phyloP scores from a whole-genome alignment of 2,113 vertebrate genomes.

The Mystacornis crossleyi region DNA sequence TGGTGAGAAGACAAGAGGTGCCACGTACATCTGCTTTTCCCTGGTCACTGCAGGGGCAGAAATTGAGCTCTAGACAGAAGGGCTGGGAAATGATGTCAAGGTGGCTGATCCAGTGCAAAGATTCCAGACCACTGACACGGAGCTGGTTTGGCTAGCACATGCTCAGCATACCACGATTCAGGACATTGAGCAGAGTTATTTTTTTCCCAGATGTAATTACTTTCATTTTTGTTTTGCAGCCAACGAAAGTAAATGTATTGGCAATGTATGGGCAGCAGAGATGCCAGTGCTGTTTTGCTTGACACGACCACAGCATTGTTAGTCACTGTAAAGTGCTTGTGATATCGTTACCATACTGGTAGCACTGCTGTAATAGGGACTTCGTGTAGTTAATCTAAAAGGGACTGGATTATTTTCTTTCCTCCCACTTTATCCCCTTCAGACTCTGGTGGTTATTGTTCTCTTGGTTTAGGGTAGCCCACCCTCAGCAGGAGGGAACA shows the following conservation, averaged over 20 bases:
- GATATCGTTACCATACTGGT: background rate
- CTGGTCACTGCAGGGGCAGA: background rate
- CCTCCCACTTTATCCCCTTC: background rate
- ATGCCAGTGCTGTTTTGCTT: background rate
- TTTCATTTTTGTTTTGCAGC: background rate
- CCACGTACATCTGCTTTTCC: background rate
- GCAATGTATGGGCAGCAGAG: background rate
- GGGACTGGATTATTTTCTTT: background rate
- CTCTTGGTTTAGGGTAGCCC: background rate
- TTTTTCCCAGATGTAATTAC: background rate
- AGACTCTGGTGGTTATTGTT: background rate
- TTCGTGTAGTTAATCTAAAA: constrained; percentile 4
- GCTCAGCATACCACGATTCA: background rate
- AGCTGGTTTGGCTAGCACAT: background rate
- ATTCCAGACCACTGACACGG: background rate
- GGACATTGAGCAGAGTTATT: background rate
- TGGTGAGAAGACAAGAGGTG: background rate
- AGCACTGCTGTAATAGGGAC: background rate
- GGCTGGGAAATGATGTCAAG: background rate
- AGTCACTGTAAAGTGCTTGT: background rate
- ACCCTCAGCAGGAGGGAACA: background rate
- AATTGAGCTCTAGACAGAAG: background rate
- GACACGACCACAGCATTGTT: background rate
- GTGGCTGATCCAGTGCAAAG: background rate
- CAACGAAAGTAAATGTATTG: background rate